These are phyloP conservation scores for Folsomia candida DNA, from an alignment of 2,888 invertebrate genomes.

Conservation along the genomic window DNA sequence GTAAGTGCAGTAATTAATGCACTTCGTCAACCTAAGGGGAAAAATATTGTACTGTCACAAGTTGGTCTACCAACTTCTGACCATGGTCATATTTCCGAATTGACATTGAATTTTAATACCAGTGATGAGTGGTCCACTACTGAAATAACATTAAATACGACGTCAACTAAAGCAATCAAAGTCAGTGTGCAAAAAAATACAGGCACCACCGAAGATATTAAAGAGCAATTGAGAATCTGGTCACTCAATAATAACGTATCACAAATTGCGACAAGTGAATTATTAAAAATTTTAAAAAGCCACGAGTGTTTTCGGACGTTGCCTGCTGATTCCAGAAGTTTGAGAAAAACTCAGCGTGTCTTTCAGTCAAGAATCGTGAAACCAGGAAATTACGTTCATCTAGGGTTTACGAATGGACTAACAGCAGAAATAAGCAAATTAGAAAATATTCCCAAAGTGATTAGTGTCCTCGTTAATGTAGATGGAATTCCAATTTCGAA, in stretches of 20 bases:
- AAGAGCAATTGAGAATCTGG: background rate
- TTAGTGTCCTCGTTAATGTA: conserved; percentile 8
- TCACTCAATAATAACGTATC: background rate
- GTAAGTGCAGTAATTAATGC: too few species aligned
- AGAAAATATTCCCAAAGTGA: background rate
- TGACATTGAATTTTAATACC: too few species aligned
- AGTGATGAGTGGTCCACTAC: too few species aligned
- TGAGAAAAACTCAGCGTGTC: background rate
- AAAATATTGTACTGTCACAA: too few species aligned
- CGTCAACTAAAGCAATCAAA: too few species aligned
- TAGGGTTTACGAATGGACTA: background rate
- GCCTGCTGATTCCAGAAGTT: background rate
- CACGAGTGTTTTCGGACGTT: conserved; percentile 3
- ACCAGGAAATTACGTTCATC: background rate
- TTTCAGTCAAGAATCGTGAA: background rate
- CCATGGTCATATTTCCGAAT: too few species aligned
- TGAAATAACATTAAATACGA: too few species aligned
- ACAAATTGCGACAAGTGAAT: background rate
- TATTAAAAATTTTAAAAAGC: conserved; percentile 4
- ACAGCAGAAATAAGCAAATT: background rate
- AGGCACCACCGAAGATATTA: too few species aligned
- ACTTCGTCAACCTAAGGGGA: too few species aligned
- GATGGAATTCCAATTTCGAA: conserved; percentile 17
- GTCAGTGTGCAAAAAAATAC: too few species aligned
- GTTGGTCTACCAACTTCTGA: too few species aligned